Base-by-base conservation (phyloP, 2,113 vertebrate genomes). In the Peromyscus polionotus region DNA sequence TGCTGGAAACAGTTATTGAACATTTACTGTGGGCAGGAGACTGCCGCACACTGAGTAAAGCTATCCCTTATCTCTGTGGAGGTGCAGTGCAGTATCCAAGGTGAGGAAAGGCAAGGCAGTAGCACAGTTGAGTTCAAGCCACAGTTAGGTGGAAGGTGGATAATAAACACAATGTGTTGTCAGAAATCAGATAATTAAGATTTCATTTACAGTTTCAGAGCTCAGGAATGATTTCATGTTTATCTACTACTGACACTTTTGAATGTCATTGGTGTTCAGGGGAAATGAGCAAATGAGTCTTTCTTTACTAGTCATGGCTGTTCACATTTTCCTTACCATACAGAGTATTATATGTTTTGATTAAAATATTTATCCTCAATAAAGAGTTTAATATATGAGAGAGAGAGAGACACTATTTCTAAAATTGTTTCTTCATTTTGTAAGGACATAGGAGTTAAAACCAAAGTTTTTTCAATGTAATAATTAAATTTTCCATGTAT, bases 1-100 rank as follows among this genome's bases (percentile, higher is more conserved):
- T 95, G 80, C 75, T 26, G 9, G 84, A 94, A 95, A 96, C 51
- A 90, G 83, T 95, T 96, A 68, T 42, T 93, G 95, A 94, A 63
- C 57, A 92, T 93, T 90, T 77, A 86, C 42, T 92, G 22, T 75
- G 68, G 80, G 51, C 45, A 80, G 72, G 65, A 86, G 36, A 81
- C 31, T 33, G 59, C 31, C 22, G 68, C 76, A 54, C 1, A 16
- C 92, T 22, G 26, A 93, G 70, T 4, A 91, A 79, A 92, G 28
- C 20, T 76, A 5, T 12, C 67, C 72, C 59, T 92, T 39, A 10
- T 79, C 63, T 93, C 73, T 93, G 57, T 79, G 72, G 87, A 97
- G 24, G 28, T 48, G 31, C 1, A 63, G 8, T 20, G 9, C 63
- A 65, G 61, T 67, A 42, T 42, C 12, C 28, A 76, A 80, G 54